Evolutionary conservation across 2,888 invertebrate genomes (phyloP).

Genomic region (Andrena praecox): DNA sequence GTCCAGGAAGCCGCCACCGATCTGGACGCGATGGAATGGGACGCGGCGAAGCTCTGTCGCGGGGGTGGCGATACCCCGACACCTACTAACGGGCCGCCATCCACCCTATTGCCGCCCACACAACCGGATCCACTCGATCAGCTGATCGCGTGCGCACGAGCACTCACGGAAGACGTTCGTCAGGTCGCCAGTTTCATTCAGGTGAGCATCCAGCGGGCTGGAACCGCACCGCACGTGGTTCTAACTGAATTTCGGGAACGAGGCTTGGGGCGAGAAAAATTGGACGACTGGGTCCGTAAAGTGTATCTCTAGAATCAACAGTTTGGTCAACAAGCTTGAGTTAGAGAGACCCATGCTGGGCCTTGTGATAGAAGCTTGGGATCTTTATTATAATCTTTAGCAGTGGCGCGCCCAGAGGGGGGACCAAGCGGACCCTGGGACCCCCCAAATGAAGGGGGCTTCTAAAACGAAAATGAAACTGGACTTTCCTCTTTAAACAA

Average conservation of each 20-base stretch:
- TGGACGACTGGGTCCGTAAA: not conserved
- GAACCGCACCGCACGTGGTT: not conserved
- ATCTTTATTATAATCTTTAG: no score
- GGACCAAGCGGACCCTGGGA: no score
- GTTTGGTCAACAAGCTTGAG: not conserved
- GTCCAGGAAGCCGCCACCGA: constrained; percentile 92
- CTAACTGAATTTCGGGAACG: not conserved
- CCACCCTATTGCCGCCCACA: constrained; percentile 71
- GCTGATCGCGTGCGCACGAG: constrained; percentile 94
- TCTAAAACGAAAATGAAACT: no score
- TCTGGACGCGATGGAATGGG: constrained; percentile 92
- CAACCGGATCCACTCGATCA: constrained; percentile 94
- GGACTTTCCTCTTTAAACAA: no score
- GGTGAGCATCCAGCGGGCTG: constrained; percentile 69
- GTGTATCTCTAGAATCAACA: not conserved
- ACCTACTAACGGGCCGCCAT: constrained; percentile 86
- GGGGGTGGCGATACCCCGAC: constrained; percentile 82
- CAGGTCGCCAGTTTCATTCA: constrained; percentile 96
- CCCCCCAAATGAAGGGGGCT: no score
- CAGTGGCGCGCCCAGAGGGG: no score
- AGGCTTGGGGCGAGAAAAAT: not conserved
- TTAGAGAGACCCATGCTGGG: no score
- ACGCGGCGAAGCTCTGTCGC: constrained; percentile 88
- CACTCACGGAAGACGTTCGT: constrained; percentile 95
- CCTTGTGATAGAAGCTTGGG: no score